Conservation (phyloP, 2,888 invertebrate species). For the Seira sanloemensis region DNA sequence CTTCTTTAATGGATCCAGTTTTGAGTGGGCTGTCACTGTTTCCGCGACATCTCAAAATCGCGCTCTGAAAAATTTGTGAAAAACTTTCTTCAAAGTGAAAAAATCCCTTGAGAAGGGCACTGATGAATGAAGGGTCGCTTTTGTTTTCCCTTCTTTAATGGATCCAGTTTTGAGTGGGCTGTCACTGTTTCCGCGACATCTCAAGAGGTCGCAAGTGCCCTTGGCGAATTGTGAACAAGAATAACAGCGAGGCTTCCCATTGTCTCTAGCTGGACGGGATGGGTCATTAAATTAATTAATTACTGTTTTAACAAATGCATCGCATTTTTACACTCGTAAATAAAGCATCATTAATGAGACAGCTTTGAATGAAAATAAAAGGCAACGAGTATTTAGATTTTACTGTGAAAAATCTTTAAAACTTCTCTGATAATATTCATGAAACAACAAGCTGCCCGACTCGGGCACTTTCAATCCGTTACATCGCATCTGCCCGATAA, state of each 20-base stretch:
- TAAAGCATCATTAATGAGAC: too few species aligned
- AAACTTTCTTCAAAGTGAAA: background rate
- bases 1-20: background rate
- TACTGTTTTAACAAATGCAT: background rate
- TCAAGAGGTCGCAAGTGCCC: slow-evolving; percentile 1
- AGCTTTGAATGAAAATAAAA: too few species aligned
- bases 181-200: background rate
- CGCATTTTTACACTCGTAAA: too few species aligned
- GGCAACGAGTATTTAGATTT: too few species aligned
- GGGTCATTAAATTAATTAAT: slow-evolving; percentile 4
- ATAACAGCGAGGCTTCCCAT: background rate
- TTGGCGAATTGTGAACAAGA: background rate
- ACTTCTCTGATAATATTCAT: too few species aligned
- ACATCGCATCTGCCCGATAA: too few species aligned
- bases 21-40: slow-evolving; percentile 4
- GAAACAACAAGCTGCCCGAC: too few species aligned
- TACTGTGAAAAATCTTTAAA: too few species aligned
- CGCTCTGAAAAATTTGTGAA: background rate
- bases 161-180: slow-evolving; percentile 4
- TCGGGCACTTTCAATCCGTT: too few species aligned
- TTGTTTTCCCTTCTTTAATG: background rate
- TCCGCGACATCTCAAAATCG: background rate
- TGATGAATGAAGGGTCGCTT: background rate
- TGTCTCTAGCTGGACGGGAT: background rate
- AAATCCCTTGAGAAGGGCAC: background rate